These are phyloP conservation scores for Dicycla oo DNA, from an alignment of 2,888 invertebrate genomes.

Conservation along the genomic window DNA sequence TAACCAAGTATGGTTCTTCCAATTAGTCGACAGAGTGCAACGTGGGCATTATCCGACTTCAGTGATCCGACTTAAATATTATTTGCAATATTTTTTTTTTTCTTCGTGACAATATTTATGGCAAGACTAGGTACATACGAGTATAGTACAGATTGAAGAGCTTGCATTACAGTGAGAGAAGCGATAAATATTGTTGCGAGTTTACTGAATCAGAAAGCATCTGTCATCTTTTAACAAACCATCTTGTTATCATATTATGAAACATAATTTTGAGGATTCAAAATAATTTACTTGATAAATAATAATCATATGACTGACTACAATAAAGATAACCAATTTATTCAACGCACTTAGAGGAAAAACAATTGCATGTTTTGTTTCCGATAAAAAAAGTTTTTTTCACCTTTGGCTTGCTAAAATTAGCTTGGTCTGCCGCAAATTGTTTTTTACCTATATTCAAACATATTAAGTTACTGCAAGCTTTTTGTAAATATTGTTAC, in stretches of 20 bases:
- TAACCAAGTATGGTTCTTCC: no score
- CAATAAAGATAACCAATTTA: neutral
- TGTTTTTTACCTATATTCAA: no score
- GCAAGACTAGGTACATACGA: no score
- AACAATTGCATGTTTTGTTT: slow-evolving; percentile 30
- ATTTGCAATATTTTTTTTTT: no score
- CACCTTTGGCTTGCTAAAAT: neutral
- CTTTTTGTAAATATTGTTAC: neutral
- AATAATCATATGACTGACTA: neutral
- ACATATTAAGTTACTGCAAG: no score
- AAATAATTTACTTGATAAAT: neutral
- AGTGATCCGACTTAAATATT: no score
- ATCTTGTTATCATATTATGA: neutral
- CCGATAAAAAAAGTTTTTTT: slow-evolving; percentile 14
- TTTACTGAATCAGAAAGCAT: neutral
- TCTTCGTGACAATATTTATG: no score
- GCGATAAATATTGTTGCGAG: neutral
- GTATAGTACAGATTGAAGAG: neutral
- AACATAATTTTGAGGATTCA: neutral
- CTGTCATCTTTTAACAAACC: neutral
- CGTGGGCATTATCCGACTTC: no score
- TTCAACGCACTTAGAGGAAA: neutral
- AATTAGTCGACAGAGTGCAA: no score
- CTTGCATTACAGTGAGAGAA: neutral
- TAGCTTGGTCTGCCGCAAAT: neutral